Base-by-base conservation (phyloP, 2,888 invertebrate genomes). In the Epinotia ramella region DNA sequence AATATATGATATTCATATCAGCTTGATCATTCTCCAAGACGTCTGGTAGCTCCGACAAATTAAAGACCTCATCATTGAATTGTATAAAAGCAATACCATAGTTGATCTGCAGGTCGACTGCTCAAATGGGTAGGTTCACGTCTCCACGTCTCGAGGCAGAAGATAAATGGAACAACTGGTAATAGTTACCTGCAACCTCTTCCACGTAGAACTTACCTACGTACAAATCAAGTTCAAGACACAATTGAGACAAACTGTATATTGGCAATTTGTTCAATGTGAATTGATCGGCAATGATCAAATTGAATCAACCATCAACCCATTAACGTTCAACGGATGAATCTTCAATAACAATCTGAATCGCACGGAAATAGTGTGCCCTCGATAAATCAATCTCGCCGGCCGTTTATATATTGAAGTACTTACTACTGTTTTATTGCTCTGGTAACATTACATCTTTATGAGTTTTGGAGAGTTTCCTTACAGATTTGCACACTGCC, bases 341-440 rank as follows among this genome's bases (percentile, higher is more conserved):
- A 68, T 56, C 46, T 63, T 20, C 53, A 62, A 62, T 44, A 53
- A 53, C n/a, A 70, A 53, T 70, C 13, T 62, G 49, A 70, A 60
- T 69, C 24, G 11, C 3, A 20, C 44, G 44, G 44, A 69, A 69
- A 69, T 69, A 69, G n/a, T 24, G 7, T 12, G 69, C 9, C 56
- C 57, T 44, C 24, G 24, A 69, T 69, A 69, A 69, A 69, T 60
- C 69, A 69, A 60, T 69, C 53, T 28, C 53, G 33, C 49, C 4
- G n/a, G 18, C n/a, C 57, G 69, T 59, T 69, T 44, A n/a, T 65
- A 13, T 53, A 24, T 56, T 44, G 63, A 44, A 66, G n/a, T n/a
- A 53, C 40, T 4, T n/a, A 53, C 40, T 4, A 57, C n/a, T 60
- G n/a, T 69, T 69, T 69, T 69, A 69, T 46, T 59, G 24, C 46